Conservation (phyloP, 2,888 invertebrate species). For the Andrena praecox region DNA sequence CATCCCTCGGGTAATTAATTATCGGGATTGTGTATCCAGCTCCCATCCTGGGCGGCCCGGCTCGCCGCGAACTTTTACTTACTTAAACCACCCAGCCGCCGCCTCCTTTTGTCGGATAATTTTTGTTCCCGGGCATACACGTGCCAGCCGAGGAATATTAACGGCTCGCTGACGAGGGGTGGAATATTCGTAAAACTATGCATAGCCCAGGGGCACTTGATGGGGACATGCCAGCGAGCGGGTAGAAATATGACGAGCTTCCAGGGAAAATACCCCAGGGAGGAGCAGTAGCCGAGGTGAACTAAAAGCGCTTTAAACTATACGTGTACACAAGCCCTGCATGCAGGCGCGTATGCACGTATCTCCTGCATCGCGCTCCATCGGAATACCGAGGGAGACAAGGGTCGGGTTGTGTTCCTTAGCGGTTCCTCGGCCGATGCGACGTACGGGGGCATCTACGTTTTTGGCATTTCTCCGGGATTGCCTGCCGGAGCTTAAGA, state of each 20-base stretch:
- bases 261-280: conserved; percentile 78
- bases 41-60: background rate
- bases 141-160: conserved; percentile 70
- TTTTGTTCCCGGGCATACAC: conserved; percentile 52
- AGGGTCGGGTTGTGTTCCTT: background rate
- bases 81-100: conserved; percentile 24
- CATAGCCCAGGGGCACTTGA: conserved; percentile 75
- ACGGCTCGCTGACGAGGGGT: conserved; percentile 74
- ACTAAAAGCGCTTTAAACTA: conserved; percentile 77
- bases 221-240: conserved; percentile 72
- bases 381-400: conserved; percentile 25
- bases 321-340: conserved; percentile 13
- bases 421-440: background rate
- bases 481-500: no score
- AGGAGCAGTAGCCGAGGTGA: conserved; percentile 69
- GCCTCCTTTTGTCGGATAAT: conserved; percentile 36
- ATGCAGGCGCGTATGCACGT: background rate
- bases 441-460: background rate
- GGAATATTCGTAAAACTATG: conserved; percentile 83
- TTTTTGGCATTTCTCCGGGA: background rate
- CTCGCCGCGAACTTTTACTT: conserved; percentile 35
- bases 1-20: conserved; percentile 49
- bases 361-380: background rate
- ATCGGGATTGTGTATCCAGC: conserved; percentile 14
- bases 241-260: conserved; percentile 76